Base-by-base conservation (phyloP, 2,797 vertebrate genomes). In the Dermochelys coriacea region DNA sequence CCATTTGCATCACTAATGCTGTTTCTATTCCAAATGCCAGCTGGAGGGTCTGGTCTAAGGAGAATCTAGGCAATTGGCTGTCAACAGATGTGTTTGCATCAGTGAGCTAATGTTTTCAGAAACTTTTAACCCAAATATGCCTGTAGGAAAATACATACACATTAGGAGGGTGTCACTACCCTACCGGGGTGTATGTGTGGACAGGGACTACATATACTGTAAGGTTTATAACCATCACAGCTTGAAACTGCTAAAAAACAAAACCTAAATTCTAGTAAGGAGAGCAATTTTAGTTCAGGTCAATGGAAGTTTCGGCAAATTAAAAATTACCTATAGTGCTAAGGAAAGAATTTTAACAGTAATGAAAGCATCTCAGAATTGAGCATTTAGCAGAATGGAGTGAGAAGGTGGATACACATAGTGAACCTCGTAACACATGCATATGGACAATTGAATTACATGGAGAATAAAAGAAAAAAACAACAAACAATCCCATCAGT, bases 281-380 rank as follows among this genome's bases (percentile, higher is more conserved):
- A 81, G 78, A 55, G 68, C 55, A 81, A 64, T 85, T 89, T 89
- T 41, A 61, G 79, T 86, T 81, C 49, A 47, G 51, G 61, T 77
- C 82, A 71, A 19, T 27, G 37, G 75, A 91, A 91, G 82, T 57
- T 9, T 89, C 15, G 92, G 86, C 47, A 88, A 95, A 91, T 15
- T 85, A 25, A 96, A 95, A 81, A 2, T 3, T 88, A 93, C 77
- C 11, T 85, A 87, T 80, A 91, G 34, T 89, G 31, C n/a, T 61
- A 89, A 82, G 85, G 59, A 7, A 87, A 49, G 37, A 68, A 87
- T 87, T 37, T 90, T 18, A 68, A 50, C 51, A 89, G 64, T 82
- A 77, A 77, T 16, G 52, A 49, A 92, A 80, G 1, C 68, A 34
- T 79, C 5, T 8, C 6, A 0, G 8, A 85, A 71, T 0, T 15